A percentile compares a stretch with the other conserved stretches of the same genome.
phyloP scores from a whole-genome alignment of 2,113 vertebrate genomes.

The Melanerpes aurifrons region DNA sequence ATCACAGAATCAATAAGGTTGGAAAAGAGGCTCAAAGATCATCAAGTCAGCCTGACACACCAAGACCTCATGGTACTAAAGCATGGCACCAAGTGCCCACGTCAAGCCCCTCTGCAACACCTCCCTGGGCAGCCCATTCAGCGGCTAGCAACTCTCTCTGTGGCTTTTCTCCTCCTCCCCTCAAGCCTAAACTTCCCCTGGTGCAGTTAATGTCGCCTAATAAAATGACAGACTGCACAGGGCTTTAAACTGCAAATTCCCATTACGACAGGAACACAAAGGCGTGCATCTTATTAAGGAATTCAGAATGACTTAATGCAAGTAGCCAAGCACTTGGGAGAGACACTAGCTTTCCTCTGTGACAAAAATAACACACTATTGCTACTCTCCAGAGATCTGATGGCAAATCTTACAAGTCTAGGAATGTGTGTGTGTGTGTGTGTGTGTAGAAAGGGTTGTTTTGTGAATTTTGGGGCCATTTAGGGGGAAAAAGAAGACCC shows the following conservation, averaged over 20 bases:
- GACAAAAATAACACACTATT: not conserved
- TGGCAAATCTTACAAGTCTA: not conserved
- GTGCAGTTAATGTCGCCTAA: not conserved
- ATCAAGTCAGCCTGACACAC: no score
- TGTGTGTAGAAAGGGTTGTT: not conserved
- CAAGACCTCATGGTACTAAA: no score
- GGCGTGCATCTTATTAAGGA: not conserved
- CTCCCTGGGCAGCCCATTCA: no score
- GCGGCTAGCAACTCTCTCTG: no score
- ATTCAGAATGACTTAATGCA: not conserved
- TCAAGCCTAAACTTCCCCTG: no score
- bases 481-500: not conserved
- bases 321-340: not conserved
- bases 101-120: no score
- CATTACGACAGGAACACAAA: not conserved
- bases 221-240: not conserved
- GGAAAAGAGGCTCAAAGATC: no score
- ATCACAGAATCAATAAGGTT: no score
- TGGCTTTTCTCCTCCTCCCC: no score
- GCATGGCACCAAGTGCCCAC: no score
- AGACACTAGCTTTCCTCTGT: not conserved
- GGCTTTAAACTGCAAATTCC: not conserved
- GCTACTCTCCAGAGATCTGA: not conserved
- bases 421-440: rapidly evolving
- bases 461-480: not conserved